These are phyloP conservation scores for Thamnophis elegans DNA, from an alignment of 2,797 vertebrate genomes.

Conservation along the genomic window DNA sequence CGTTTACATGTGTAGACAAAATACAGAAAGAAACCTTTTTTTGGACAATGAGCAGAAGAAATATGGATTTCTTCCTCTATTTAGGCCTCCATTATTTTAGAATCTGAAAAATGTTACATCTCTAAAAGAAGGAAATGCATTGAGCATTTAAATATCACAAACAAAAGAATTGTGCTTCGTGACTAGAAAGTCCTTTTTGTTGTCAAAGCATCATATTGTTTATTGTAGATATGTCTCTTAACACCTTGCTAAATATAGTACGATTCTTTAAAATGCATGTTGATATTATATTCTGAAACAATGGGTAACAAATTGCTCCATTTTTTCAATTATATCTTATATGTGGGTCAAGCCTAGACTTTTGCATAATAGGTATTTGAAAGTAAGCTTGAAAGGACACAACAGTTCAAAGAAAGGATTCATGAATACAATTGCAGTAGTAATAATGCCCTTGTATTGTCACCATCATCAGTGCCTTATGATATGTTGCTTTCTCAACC, in stretches of 20 bases:
- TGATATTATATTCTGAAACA: background rate
- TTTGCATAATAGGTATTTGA: background rate
- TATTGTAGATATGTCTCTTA: background rate
- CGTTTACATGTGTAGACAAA: background rate
- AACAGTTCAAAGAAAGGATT: background rate
- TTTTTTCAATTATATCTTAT: background rate
- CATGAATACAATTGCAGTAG: background rate
- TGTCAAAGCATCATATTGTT: background rate
- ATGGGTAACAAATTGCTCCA: background rate
- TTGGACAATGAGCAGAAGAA: background rate
- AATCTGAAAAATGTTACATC: background rate
- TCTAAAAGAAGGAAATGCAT: background rate
- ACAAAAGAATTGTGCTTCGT: background rate
- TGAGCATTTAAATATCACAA: background rate
- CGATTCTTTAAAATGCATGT: background rate
- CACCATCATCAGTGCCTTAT: background rate
- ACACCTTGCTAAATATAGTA: background rate
- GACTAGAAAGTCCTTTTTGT: background rate
- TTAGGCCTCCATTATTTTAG: background rate
- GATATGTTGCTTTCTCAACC: background rate
- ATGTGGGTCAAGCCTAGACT: background rate
- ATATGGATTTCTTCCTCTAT: background rate
- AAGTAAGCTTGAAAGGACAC: background rate
- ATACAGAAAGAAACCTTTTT: background rate
- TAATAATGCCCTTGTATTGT: background rate